Conservation (phyloP, 2,888 invertebrate species). For the Spatulosminthurus flaviceps region DNA sequence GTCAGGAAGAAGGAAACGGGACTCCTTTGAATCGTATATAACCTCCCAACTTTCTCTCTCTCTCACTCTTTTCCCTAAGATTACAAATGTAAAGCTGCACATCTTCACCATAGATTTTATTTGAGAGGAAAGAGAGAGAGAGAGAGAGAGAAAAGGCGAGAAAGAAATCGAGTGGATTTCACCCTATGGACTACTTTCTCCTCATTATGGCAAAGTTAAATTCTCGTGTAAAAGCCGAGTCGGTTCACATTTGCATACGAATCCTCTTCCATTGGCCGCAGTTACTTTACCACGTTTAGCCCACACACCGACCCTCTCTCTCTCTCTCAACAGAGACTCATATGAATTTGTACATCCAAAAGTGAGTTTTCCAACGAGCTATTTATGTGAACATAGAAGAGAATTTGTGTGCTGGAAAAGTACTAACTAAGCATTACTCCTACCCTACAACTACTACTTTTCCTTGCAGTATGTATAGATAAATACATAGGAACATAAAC, state of each 20-base stretch:
- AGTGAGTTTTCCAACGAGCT: neutral
- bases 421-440: slow-evolving; percentile 7
- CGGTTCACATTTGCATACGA: slow-evolving; percentile 50
- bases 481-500: neutral
- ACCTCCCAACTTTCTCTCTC: neutral
- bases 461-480: neutral
- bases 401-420: neutral
- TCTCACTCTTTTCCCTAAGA: neutral
- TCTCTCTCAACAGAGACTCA: too few relatives aligned
- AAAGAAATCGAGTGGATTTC: slow-evolving; percentile 45
- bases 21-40: neutral
- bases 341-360: neutral
- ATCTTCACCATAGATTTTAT: slow-evolving; percentile 18
- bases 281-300: slow-evolving; percentile 32
- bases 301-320: neutral
- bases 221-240: slow-evolving; percentile 38
- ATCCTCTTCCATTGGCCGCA: slow-evolving; percentile 31
- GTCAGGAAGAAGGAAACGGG: slow-evolving; percentile 18
- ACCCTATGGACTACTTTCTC: slow-evolving; percentile 57
- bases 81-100: slow-evolving; percentile 4
- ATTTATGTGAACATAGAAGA: slow-evolving; percentile 17
- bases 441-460: too few relatives aligned
- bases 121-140: too few relatives aligned
- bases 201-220: slow-evolving; percentile 53
- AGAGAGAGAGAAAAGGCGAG: slow-evolving; percentile 28